Evolutionary conservation across 2,113 vertebrate genomes (phyloP), one percentile per base, ranked within the genome.

Genomic region (Larimichthys crocea): DNA sequence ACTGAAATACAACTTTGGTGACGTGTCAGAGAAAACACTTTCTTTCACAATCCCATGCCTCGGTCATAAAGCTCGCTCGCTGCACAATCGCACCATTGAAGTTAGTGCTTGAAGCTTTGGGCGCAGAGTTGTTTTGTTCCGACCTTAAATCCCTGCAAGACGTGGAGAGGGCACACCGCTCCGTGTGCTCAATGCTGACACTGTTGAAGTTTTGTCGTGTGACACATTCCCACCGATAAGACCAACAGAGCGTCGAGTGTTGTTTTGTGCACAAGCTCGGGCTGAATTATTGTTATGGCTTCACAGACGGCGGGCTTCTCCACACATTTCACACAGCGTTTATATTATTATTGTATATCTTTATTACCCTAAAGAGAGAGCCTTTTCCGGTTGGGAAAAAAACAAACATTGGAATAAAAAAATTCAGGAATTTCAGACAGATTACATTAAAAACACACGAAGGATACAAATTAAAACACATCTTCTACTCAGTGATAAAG

Each of bases 1-100:
- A 42, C 68, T 83, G 72, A 83, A 90, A 81, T 71, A 88, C 86
- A 69, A 86, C 74, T 81, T 5, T 73, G 86, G 82, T 80, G 83
- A 90, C 60, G 80, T 86, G 84, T 88, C 84, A 53, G 65, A 53
- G 61, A 76, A 76, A 76, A 80, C 53, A 78, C 86, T 79, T 22
- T 55, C 76, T 72, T 76, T 69, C 76, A 70, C 67, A 44, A 76
- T 84, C 64, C 71, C 72, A 46, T 14, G 61, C 46, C 42, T 22
- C 10, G 26, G 56, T 12, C 73, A 8, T 77, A 35, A 86, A 88
- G 59, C 53, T 52, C n/a, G 9, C 31, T 15, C 5, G 20, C 61
- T 24, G 64, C 81, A 83, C 74, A 73, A 76, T 72, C 63, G 7
- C 59, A 5, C 64, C 80, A 69, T 79, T 86, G 52, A 84, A 82